Evolutionary conservation across 2,113 vertebrate species (phyloP), one percentile per base, ranked within the genome.

Genomic region (Syngnathus scovelli): DNA sequence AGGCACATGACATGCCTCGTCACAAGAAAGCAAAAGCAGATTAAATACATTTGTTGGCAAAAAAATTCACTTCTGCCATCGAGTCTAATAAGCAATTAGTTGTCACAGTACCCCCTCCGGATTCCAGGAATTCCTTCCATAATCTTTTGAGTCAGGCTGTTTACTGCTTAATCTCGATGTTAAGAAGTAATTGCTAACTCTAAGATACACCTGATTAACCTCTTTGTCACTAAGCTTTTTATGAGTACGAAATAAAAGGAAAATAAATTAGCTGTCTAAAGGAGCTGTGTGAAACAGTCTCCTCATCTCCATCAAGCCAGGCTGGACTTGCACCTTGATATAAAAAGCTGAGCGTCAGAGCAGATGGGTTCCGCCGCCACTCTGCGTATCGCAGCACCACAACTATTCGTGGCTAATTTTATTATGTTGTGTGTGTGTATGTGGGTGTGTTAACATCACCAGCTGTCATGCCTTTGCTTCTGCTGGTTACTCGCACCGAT

Each of bases 61-160:
- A n/a, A 60, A n/a, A 41, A 41, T 21, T 21, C 16, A 12, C 19
- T 41, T 41, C 10, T n/a, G 16, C 18, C 16, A 10, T 38, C 19
- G 7, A 19, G 59, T 41, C 4, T 9, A 61, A 61, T 39, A 41
- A 39, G 59, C 37, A 61, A 41, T 21, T 61, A 61, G 9, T 38
- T 83, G 68, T 78, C 75, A 80, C 77, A 77, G 64, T 58, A 12
- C 10, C 54, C 56, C 78, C 81, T 69, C 80, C 87, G 82, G 80
- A 37, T 65, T 70, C 48, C 68, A 66, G 75, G 79, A 80, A 78
- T 82, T 82, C 66, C 61, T 82, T n/a, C 18, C 19, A 37, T 61
- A 61, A 61, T 61, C 59, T 5, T 6, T 39, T 51, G 27, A 33
- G 27, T 33, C 27, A 33, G 27, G 3, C 37, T 56, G 66, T 69